Base-by-base conservation (phyloP, 2,797 vertebrate genomes). In the Pseudopleuronectes americanus region DNA sequence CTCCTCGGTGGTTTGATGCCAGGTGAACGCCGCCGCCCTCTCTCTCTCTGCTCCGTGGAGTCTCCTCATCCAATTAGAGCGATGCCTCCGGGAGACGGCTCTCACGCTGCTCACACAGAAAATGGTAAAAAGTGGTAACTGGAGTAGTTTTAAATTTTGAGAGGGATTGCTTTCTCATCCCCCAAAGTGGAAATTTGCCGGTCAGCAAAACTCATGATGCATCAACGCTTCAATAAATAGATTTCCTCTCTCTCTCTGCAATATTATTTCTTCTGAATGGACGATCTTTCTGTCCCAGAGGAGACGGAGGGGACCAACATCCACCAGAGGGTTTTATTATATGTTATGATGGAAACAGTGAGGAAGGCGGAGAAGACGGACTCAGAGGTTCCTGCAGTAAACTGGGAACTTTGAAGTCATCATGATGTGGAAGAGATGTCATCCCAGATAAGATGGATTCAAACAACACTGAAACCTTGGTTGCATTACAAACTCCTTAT, bases 121-220 rank as follows among this genome's bases (percentile, higher is more conserved):
- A 38, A 38, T 38, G 31, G 31, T 33, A 7, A 17, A 14, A 17
- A 43, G 47, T 13, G 22, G 31, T 17, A 69, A 53, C 33, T 23
- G 3, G 10, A 24, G 26, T 31, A 3, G 33, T 19, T 43, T 24
- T 28, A 22, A 54, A 38, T 36, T 65, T 62, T 24, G 38, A n/a
- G 36, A 64, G 47, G 24, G 47, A 77, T 68, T 62, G 26, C 48
- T 24, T 57, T 62, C 53, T 67, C 47, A 56, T 10, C 57, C 19
- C 47, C 52, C 28, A 56, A 47, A 45, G 69, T 59, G 33, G 21
- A 65, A 53, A 71, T 65, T 48, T 56, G 53, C 57, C 24, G 48
- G 64, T 81, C 79, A 76, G 76, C 73, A 58, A 69, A 81, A 74
- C 64, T 36, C 17, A 23, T n/a, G 26, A 70, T 23, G 56, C 49